A percentile compares a stretch with the other conserved stretches of the same genome.
Conservation (phyloP, 35 echinoderm and acorn worm genomes). For the Apostichopus californicus region DNA sequence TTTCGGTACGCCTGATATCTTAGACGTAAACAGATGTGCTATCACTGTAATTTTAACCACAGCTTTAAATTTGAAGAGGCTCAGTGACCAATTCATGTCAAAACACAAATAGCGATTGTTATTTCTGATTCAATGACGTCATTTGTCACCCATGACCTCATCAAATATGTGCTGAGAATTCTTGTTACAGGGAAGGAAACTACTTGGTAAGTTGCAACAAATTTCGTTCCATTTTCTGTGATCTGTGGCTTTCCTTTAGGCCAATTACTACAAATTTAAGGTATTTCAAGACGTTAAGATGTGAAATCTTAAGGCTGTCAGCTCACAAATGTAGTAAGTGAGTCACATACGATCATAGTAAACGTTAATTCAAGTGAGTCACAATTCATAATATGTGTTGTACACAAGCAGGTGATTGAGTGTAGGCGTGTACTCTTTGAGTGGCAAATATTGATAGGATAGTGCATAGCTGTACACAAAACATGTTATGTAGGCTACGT, state of each 20-base stretch:
- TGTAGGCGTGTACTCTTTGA: constrained; percentile 41
- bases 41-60: background rate
- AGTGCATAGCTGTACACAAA: background rate
- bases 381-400: constrained; percentile 45
- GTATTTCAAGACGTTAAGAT: background rate
- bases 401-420: constrained; percentile 15
- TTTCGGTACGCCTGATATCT: no score
- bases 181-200: constrained; percentile 43
- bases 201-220: constrained; percentile 20
- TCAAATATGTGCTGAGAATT: constrained; percentile 52
- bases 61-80: background rate
- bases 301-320: background rate
- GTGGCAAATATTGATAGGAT: constrained; percentile 26
- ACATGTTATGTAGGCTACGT: constrained; percentile 1
- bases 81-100: constrained; percentile 2
- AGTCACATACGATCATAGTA: constrained; percentile 38
- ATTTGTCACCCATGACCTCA: constrained; percentile 51
- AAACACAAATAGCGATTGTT: constrained; percentile 43
- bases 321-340: constrained; percentile 17
- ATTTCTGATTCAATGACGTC: constrained; percentile 51
- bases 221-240: constrained; percentile 8
- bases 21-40: no score
- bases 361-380: constrained; percentile 25
- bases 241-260: background rate
- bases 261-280: background rate